Evolutionary conservation across 1,140 invertebrate species (phyloP).

Genomic region (Drosophila santomea): DNA sequence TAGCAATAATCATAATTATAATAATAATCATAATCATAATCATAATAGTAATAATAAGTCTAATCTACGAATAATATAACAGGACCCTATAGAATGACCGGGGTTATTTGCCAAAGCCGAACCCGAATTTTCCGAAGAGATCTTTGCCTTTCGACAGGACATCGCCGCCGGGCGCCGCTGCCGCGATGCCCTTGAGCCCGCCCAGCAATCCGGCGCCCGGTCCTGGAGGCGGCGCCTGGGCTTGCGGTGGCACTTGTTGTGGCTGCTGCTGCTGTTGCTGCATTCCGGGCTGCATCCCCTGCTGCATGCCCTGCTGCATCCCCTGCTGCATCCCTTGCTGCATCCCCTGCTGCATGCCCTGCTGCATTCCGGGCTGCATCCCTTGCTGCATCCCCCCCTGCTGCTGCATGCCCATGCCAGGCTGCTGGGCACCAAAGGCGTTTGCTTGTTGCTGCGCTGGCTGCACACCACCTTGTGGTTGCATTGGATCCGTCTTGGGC

Average conservation of each 20-base stretch:
- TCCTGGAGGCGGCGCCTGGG: slow-evolving; percentile 82
- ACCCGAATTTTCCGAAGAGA: slow-evolving; percentile 96
- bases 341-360: slow-evolving; percentile 59
- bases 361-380: slow-evolving; percentile 81
- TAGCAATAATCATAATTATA: slow-evolving; percentile 76
- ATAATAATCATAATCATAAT: slow-evolving; percentile 77
- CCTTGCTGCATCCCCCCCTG: slow-evolving; percentile 71
- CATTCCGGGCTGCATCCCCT: slow-evolving; percentile 72
- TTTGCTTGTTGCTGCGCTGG: slow-evolving; percentile 85
- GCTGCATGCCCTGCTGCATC: slow-evolving; percentile 56
- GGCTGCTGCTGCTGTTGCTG: slow-evolving; percentile 81
- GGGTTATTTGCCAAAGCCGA: slow-evolving; percentile 91
- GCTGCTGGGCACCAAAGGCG: slow-evolving; percentile 77
- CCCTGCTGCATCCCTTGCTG: slow-evolving; percentile 66
- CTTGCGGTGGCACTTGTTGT: slow-evolving; percentile 84
- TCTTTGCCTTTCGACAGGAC: slow-evolving; percentile 95
- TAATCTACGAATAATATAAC: slow-evolving; percentile 83
- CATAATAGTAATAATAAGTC: slow-evolving; percentile 77
- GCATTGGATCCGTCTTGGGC: slow-evolving; percentile 84
- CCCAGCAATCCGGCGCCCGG: slow-evolving; percentile 80
- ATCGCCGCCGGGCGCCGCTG: slow-evolving; percentile 92
- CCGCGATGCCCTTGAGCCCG: slow-evolving; percentile 86
- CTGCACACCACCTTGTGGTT: slow-evolving; percentile 83
- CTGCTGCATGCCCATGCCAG: slow-evolving; percentile 73
- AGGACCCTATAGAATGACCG: slow-evolving; percentile 84